These are phyloP conservation scores for Campopleginae sp. DNA, from an alignment of 2,888 invertebrate genomes.

Conservation along the genomic window DNA sequence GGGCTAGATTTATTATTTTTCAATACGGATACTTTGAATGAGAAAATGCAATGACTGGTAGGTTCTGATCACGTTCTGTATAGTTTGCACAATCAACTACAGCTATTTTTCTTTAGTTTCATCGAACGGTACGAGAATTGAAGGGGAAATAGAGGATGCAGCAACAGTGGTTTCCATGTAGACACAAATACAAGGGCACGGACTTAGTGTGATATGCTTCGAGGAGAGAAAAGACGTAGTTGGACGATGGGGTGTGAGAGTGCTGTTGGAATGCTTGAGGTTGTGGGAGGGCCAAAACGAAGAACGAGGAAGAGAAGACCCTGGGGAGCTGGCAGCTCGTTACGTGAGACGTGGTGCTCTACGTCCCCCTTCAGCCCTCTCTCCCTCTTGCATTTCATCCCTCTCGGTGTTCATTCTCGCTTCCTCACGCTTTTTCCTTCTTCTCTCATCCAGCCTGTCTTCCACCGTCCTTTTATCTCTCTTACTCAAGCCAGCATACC, in stretches of 20 bases:
- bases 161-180: conserved; percentile 11
- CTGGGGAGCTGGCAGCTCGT: conserved; percentile 83
- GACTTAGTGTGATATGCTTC: conserved; percentile 23
- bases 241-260: conserved; percentile 53
- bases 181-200: conserved; percentile 3
- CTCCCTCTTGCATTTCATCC: conserved; percentile 50
- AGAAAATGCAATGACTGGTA: conserved; percentile 76
- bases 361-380: conserved; percentile 57
- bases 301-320: conserved; percentile 77
- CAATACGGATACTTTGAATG: conserved; percentile 6
- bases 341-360: conserved; percentile 80
- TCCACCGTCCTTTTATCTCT: conserved; percentile 55
- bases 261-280: conserved; percentile 53
- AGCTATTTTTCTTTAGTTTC: conserved; percentile 23
- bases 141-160: conserved; percentile 54
- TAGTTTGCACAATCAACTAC: conserved; percentile 21
- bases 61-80: conserved; percentile 15
- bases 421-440: conserved; percentile 39
- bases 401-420: conserved; percentile 32
- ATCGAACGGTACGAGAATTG: conserved; percentile 63
- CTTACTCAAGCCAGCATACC: conserved; percentile 57
- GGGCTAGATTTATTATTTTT: neutral
- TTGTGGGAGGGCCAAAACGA: conserved; percentile 63
- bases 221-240: conserved; percentile 52
- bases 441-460: conserved; percentile 61